Evolutionary conservation across 2,888 invertebrate genomes (phyloP).

Genomic region (Sesia bembeciformis): DNA sequence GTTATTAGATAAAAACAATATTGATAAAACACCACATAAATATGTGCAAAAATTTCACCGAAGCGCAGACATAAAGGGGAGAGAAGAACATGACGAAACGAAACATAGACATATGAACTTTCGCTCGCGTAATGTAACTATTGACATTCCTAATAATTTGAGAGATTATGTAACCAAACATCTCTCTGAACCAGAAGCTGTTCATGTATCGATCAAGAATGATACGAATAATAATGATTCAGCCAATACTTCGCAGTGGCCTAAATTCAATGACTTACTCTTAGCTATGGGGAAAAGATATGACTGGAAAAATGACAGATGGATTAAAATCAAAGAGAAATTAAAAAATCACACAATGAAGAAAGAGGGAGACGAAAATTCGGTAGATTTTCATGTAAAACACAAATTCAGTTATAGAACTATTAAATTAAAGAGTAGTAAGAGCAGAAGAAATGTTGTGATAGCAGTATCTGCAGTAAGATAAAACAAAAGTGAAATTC

Average conservation of each 20-base stretch:
- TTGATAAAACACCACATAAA: neutral
- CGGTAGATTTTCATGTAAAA: conserved; percentile 37
- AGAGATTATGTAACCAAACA: neutral
- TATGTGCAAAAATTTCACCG: neutral
- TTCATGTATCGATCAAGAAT: neutral
- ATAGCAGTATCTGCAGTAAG: conserved; percentile 64
- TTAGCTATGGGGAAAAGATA: conserved; percentile 53
- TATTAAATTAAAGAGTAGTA: conserved; percentile 55
- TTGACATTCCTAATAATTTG: neutral
- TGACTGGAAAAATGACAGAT: conserved; percentile 66
- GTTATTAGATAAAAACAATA: conserved; percentile 11
- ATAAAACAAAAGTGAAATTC: conserved; percentile 26
- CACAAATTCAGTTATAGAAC: conserved; percentile 61
- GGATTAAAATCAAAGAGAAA: conserved; percentile 61
- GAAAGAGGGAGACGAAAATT: conserved; percentile 19
- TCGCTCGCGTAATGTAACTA: neutral
- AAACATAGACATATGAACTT: neutral
- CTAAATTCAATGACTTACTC: conserved; percentile 59
- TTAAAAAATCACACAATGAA: conserved; percentile 13
- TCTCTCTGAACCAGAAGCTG: neutral
- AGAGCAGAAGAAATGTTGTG: conserved; percentile 57
- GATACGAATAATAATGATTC: neutral
- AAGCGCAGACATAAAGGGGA: neutral
- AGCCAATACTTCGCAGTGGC: conserved; percentile 30
- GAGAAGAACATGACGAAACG: neutral